Conservation (phyloP, 2,888 invertebrate genomes). For the Helobdella robusta region DNA sequence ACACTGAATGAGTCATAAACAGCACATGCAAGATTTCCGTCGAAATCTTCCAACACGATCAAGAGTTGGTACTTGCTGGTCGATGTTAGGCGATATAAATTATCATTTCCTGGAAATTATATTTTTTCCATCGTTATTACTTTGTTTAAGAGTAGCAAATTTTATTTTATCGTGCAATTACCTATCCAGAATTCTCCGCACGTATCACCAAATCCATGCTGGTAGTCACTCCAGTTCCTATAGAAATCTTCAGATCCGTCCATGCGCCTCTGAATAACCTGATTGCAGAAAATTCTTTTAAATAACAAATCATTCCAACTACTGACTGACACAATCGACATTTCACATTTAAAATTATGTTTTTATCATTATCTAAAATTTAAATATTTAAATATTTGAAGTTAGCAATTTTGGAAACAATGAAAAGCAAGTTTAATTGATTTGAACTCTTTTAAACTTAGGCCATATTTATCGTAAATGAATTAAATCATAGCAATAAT, state of each 20-base stretch:
- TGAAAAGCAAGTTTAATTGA: too few relatives aligned
- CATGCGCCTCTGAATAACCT: conserved; percentile 21
- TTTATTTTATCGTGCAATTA: not conserved
- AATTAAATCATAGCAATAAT: too few relatives aligned
- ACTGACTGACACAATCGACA: too few relatives aligned
- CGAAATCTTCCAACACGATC: conserved; percentile 6
- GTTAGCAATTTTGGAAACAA: too few relatives aligned
- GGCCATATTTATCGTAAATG: too few relatives aligned
- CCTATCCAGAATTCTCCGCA: conserved; percentile 24
- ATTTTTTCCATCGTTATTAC: not conserved
- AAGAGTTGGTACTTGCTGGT: not conserved
- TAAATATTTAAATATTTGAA: too few relatives aligned
- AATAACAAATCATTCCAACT: too few relatives aligned
- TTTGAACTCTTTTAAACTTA: too few relatives aligned
- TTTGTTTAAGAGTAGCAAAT: not conserved
- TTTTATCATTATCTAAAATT: too few relatives aligned
- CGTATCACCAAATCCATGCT: conserved; percentile 21
- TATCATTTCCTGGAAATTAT: conserved; percentile 6
- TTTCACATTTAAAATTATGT: too few relatives aligned
- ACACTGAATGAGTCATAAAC: not conserved
- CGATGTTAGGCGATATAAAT: not conserved
- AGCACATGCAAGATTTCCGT: not conserved
- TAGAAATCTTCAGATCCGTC: conserved; percentile 10
- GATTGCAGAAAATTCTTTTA: too few relatives aligned
- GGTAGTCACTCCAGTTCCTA: conserved; percentile 17